Evolutionary conservation across 2,888 invertebrate species (phyloP).

Genomic region (Clunio marinus): DNA sequence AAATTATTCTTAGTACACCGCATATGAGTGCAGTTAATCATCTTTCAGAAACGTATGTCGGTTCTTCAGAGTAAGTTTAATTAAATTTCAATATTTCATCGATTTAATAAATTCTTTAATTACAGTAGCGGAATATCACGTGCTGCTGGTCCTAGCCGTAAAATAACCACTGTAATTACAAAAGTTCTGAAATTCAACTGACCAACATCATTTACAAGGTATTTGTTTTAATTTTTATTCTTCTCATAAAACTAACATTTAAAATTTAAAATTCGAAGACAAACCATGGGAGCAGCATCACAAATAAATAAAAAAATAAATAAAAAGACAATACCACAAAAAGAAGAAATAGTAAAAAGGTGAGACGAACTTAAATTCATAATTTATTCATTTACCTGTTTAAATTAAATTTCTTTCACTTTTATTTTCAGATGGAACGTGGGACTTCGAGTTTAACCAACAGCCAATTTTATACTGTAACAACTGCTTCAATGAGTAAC

Average conservation of each 20-base stretch:
- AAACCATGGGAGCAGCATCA: conserved; percentile 21
- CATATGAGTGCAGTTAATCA: conserved; percentile 53
- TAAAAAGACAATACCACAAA: conserved; percentile 48
- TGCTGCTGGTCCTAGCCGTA: conserved; percentile 7
- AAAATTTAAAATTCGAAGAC: no score
- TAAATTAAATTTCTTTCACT: no score
- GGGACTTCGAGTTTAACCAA: conserved; percentile 51
- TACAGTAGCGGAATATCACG: conserved; percentile 38
- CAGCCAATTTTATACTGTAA: conserved; percentile 59
- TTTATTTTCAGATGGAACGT: conserved; percentile 49
- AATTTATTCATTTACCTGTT: no score
- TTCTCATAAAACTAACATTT: no score
- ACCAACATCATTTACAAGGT: conserved; percentile 35
- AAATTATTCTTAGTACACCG: conserved; percentile 51
- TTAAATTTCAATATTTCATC: conserved; percentile 5
- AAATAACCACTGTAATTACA: conserved; percentile 25
- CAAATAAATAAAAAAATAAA: conserved; percentile 45
- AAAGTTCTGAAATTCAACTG: conserved; percentile 26
- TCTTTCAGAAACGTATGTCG: conserved; percentile 57
- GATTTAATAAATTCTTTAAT: no score
- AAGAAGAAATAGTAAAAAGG: conserved; percentile 50
- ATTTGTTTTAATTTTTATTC: conserved; percentile 9
- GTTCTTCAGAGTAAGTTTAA: conserved; percentile 58
- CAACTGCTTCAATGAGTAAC: conserved; percentile 41
- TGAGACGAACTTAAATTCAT: no score